These are phyloP conservation scores for Peromyscus nudipes DNA, from an alignment of 2,797 vertebrate species.

Conservation along the genomic window DNA sequence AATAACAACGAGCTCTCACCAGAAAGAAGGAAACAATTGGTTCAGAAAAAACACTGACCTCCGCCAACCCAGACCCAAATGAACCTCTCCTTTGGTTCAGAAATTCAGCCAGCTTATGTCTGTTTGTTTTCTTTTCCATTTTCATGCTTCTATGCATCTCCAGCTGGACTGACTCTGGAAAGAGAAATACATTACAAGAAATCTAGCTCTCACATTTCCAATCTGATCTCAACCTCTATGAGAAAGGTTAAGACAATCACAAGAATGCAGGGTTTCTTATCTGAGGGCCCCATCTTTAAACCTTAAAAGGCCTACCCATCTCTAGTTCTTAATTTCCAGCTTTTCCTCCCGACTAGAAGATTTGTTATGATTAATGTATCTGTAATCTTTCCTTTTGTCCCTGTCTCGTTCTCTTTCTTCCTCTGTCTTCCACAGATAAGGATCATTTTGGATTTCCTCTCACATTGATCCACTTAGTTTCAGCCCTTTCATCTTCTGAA, in stretches of 20 bases:
- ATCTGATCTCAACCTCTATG: conserved; percentile 65
- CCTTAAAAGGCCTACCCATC: conserved; percentile 62
- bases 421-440: conserved; percentile 60
- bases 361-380: conserved; percentile 70
- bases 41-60: conserved; percentile 65
- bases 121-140: conserved; percentile 77
- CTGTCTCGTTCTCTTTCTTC: conserved; percentile 64
- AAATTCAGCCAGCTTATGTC: conserved; percentile 68
- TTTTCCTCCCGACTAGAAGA: conserved; percentile 64
- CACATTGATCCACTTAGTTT: conserved; percentile 78
- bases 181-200: conserved; percentile 71
- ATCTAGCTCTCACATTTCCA: conserved; percentile 72
- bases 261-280: conserved; percentile 72
- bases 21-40: conserved; percentile 73
- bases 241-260: conserved; percentile 69
- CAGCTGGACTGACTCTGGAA: conserved; percentile 77
- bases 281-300: conserved; percentile 55
- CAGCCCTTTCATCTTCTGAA: conserved; percentile 77
- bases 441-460: conserved; percentile 76
- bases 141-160: conserved; percentile 76
- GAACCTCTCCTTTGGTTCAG: conserved; percentile 71
- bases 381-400: conserved; percentile 69
- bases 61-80: conserved; percentile 43
- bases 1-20: conserved; percentile 76
- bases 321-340: conserved; percentile 62